Percentiles rank a stretch among this genome's conserved stretches.
phyloP scores from a whole-genome alignment of 2,888 invertebrate genomes.

The Stegana nigrithorax region DNA sequence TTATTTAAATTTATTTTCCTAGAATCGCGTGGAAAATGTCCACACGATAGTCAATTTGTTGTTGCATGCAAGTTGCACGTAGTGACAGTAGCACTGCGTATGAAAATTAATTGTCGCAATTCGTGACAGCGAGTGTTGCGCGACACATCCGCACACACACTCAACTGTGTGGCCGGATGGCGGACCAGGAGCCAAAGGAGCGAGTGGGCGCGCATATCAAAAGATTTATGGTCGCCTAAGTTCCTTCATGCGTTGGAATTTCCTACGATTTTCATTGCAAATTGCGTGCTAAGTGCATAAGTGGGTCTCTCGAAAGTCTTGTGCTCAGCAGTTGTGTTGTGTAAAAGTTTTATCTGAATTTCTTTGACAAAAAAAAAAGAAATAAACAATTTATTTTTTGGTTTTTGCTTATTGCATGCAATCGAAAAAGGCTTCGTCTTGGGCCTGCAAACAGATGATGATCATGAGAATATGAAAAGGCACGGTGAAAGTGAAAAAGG shows the following conservation, averaged over 20 bases:
- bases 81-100: conserved; percentile 43
- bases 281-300: conserved; percentile 6
- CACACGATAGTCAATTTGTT: conserved; percentile 56
- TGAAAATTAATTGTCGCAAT: conserved; percentile 61
- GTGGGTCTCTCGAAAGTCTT: background rate
- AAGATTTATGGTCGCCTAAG: conserved; percentile 4
- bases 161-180: background rate
- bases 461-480: no score
- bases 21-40: conserved; percentile 53
- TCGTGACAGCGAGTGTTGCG: conserved; percentile 45
- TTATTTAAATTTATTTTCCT: conserved; percentile 61
- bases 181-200: conserved; percentile 14
- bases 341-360: no score
- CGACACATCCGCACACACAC: conserved; percentile 1
- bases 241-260: background rate
- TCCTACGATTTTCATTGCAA: background rate
- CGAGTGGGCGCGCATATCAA: conserved; percentile 43
- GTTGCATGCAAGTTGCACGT: conserved; percentile 27
- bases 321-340: no score
- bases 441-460: no score
- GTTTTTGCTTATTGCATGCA: no score
- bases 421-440: no score
- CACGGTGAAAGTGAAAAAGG: no score
- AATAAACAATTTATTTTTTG: no score
- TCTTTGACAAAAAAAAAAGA: no score